These are phyloP conservation scores for Ochotona princeps DNA, from an alignment of 2,113 vertebrate genomes.

Conservation along the genomic window DNA sequence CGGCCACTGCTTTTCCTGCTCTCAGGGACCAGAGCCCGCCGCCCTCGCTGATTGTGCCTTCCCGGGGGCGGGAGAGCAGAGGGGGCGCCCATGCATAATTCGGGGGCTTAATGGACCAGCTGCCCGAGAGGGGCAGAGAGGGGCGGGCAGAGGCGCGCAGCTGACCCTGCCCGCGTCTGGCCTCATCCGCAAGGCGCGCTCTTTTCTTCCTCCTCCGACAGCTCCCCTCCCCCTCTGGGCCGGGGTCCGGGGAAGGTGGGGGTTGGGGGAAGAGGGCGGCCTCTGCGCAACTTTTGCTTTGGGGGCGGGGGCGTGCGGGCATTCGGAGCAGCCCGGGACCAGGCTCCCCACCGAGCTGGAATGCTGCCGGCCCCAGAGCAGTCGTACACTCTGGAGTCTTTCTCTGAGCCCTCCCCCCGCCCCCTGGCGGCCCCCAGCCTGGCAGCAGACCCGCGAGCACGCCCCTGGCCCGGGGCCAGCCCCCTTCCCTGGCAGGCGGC, in stretches of 20 bases:
- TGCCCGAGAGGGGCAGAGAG: slow-evolving; percentile 77
- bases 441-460: slow-evolving; percentile 51
- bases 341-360: neutral
- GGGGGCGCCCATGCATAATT: slow-evolving; percentile 85
- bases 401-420: neutral
- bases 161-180: slow-evolving; percentile 85
- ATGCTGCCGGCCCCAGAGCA: slow-evolving; percentile 10
- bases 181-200: slow-evolving; percentile 82
- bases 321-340: neutral
- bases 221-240: slow-evolving; percentile 72
- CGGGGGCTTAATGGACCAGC: slow-evolving; percentile 85
- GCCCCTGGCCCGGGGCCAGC: slow-evolving; percentile 70
- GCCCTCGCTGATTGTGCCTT: slow-evolving; percentile 63
- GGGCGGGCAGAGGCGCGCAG: slow-evolving; percentile 78
- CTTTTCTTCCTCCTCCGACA: slow-evolving; percentile 85
- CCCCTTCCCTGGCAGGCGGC: slow-evolving; percentile 43
- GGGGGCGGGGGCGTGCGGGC: neutral
- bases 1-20: slow-evolving; percentile 74
- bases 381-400: neutral
- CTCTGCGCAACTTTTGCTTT: slow-evolving; percentile 29
- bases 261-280: neutral
- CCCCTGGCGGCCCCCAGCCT: slow-evolving; percentile 38
- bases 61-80: slow-evolving; percentile 43
- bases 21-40: slow-evolving; percentile 52
- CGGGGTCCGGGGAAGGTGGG: slow-evolving; percentile 35